Base-by-base conservation (phyloP, 2,888 invertebrate species). In the Sclerodermus sp. region DNA sequence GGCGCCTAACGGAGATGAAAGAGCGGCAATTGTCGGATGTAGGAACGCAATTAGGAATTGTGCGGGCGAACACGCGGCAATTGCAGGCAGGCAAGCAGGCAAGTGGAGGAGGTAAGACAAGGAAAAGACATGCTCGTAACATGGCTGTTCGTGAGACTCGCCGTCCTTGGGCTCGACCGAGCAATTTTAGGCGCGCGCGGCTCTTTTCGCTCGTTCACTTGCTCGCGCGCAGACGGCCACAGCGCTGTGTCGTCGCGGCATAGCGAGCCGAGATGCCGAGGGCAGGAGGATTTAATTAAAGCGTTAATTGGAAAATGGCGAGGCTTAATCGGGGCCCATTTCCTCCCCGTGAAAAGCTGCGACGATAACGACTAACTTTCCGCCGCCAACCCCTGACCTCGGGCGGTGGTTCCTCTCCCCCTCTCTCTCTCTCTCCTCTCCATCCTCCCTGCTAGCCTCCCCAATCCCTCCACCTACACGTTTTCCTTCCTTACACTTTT, bases 301-400 rank as follows among this genome's bases (percentile, higher is more conserved):
- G 73, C 72, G 72, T 74, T 76, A 75, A 76, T 75, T 76, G 76
- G 72, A 74, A 74, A 74, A 73, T 69, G 69, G 73, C 72, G 68
- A 70, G 71, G 70, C 73, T 74, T 75, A 73, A 74, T 74, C 71
- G 71, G 59, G 59, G 57, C 51, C 64, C 66, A 67, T 73, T 73
- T 69, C 66, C 71, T 57, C 59, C 58, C 62, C 54, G 60, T 67
- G 68, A 69, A 71, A 71, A 67, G 66, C 69, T 64, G 51, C 65
- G 59, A 57, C 62, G 70, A 73, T 74, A 75, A 75, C 71, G 68
- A 70, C 69, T 58, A 66, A 67, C 71, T 71, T 73, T 64, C 60
- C 58, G 46, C 57, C 63, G 53, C 46, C 57, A 50, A 57, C 53
- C 57, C 55, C 57, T 57, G 58, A 62, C 57, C 48, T 48, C 49